A percentile compares a stretch with the other conserved stretches of the same genome.
These are phyloP conservation scores for Bovichtus variegatus DNA, from an alignment of 2,797 vertebrate species.

Conservation along the genomic window DNA sequence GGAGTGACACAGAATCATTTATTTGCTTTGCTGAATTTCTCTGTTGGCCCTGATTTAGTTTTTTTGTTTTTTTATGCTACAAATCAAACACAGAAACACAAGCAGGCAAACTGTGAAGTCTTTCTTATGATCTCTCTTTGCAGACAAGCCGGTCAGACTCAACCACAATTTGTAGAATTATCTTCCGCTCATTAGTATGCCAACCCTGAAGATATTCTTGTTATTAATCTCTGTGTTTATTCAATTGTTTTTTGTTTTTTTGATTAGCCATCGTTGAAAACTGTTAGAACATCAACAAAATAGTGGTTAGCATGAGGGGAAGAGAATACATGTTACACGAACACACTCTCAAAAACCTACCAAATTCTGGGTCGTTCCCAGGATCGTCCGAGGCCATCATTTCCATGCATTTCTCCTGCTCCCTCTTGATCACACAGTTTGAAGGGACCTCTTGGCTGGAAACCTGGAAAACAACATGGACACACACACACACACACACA, in stretches of 20 bases:
- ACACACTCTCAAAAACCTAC: conserved; percentile 45
- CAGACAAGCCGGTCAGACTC: conserved; percentile 27
- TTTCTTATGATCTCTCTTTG: conserved; percentile 19
- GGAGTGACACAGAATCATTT: not conserved
- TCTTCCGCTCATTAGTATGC: conserved; percentile 18
- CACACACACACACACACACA: conserved; percentile 4
- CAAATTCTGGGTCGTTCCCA: conserved; percentile 51
- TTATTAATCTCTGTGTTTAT: conserved; percentile 21
- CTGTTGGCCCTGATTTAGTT: not conserved
- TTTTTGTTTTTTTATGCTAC: conserved; percentile 5
- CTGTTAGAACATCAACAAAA: conserved; percentile 2
- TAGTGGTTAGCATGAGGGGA: not conserved
- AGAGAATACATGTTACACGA: not conserved
- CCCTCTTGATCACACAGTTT: conserved; percentile 80
- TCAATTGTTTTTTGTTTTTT: not conserved
- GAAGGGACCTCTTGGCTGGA: conserved; percentile 57
- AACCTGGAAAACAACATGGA: conserved; percentile 50
- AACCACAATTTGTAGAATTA: conserved; percentile 22
- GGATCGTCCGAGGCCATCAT: conserved; percentile 65
- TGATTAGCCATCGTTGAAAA: not conserved
- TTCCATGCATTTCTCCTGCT: conserved; percentile 78
- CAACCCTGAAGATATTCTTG: conserved; percentile 1
- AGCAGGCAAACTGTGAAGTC: not conserved
- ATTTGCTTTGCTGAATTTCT: conserved; percentile 8
- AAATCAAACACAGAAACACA: not conserved